Evolutionary conservation across 1,140 invertebrate genomes (phyloP), one percentile per base, ranked within the genome.

Genomic region (Hesperophylax magnus): DNA sequence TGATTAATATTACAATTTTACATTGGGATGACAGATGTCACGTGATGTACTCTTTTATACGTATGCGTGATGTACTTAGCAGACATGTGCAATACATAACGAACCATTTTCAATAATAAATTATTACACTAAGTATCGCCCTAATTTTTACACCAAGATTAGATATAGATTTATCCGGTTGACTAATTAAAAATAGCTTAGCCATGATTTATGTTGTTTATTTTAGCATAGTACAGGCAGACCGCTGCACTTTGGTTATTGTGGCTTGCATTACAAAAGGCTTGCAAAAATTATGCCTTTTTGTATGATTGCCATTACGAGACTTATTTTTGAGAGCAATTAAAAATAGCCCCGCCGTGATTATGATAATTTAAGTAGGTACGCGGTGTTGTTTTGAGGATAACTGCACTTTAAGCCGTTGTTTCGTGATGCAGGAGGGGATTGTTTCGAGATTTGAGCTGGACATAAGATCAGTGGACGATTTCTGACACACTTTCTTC

Each of bases 241-340:
- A 47, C 39, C 14, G 39, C 39, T 47, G 39, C 39, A 47, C 39
- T 47, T 47, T 47, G 11, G 39, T 47, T 39, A 1, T 39, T 39
- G 5, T 47, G 39, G 39, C 9, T 47, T 47, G 11, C 39, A 14
- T 2, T 14, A 47, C 39, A 47, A 47, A 47, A 47, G 11, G 11
- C 11, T 14, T 47, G 39, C 11, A 47, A 14, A 11, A 14, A 47
- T 14, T 47, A 8, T 47, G 11, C 39, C 39, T 47, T 47, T 47
- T 47, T 47, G 39, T 47, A 11, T 47, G 11, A 47, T 47, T 9
- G 9, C 39, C 39, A 47, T 47, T 47, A 47, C 39, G 14, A 47
- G 74, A 79, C 63, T 74, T 69, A 61, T 79, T 56, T 65, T 79
- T 39, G 53, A n/a, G 18, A 9, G n/a, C 63, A 79, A 79, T 74